phyloP scores from a whole-genome alignment of 37 sponge, comb jelly and placozoan genomes.

The Chondrilla cf. caribensis region DNA sequence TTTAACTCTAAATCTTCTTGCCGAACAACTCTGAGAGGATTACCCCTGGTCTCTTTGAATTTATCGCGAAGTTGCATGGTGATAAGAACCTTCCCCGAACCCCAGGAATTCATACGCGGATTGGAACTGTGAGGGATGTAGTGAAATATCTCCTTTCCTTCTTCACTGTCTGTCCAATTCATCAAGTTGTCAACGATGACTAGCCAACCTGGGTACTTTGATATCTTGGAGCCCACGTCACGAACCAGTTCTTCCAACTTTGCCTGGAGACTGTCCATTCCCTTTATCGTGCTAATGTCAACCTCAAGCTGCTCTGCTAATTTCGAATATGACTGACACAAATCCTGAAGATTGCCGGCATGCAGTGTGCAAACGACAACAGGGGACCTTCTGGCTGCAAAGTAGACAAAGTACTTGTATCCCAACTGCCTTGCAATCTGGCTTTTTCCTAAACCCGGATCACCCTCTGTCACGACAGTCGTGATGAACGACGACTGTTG shows the following conservation, averaged over 20 bases:
- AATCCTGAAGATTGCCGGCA: conserved; percentile 9
- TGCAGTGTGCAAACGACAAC: conserved; percentile 9
- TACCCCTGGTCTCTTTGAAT: neutral
- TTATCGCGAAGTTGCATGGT: neutral
- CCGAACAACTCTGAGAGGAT: too few species aligned
- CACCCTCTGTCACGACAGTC: conserved; percentile 13
- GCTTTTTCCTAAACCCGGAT: conserved; percentile 14
- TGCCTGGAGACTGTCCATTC: neutral
- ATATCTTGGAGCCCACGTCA: neutral
- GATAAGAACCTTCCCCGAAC: neutral
- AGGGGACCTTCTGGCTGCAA: neutral
- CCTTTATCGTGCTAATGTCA: neutral
- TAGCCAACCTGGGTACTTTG: neutral
- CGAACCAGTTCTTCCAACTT: neutral
- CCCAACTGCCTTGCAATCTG: conserved; percentile 19
- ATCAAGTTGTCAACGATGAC: conserved; percentile 16
- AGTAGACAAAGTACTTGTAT: neutral
- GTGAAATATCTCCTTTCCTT: neutral
- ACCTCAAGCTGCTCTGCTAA: neutral
- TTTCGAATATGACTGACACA: conserved; percentile 8
- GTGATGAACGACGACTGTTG: neutral
- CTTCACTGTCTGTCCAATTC: neutral
- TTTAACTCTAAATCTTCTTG: neutral
- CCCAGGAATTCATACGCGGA: neutral
- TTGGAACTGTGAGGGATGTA: neutral